Base-by-base conservation (phyloP, 2,888 invertebrate genomes). In the Pollenia angustigena region DNA sequence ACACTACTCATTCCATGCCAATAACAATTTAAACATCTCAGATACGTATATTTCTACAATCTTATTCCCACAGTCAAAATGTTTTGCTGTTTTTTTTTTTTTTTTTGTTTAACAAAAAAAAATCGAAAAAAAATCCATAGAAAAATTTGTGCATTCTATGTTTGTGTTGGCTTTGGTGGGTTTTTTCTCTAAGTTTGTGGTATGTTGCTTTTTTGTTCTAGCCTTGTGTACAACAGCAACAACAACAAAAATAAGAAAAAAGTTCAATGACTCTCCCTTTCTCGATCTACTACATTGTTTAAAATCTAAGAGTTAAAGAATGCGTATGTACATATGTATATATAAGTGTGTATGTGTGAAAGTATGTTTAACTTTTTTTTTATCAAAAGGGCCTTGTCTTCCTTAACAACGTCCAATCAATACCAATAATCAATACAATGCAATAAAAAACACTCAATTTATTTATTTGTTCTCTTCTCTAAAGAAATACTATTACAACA, bases 201-300 rank as follows among this genome's bases (percentile, higher is more conserved):
- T 60, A 60, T 80, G 85, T 68, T 72, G 18, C 42, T 66, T 18
- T 23, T 40, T 44, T 58, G 44, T 56, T 76, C 75, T 75, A 60
- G 64, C 83, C 64, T 44, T 74, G 44, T 48, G 48, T 72, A 18
- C n/a, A 50, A 42, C 52, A 44, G 69, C 62, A 75, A 46, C 62
- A 46, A 69, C 16, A 82, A 71, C 32, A 52, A 48, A 71, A 66
- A 80, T 72, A 58, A 80, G 4, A 78, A 76, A 81, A 80, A 80
- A 83, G 86, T 83, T 86, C 86, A 86, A 83, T 86, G 86, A 86
- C 86, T 86, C 82, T 78, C 78, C 66, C 81, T 71, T 78, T 66
- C 64, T 76, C 10, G 11, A 62, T 58, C 66, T 40, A 64, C 56
- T 56, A 32, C 71, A 32, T 32, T 32, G 32, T 32, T 32, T 32